Evolutionary conservation across 1,140 invertebrate genomes (phyloP).

Genomic region (Apolygus lucorum): DNA sequence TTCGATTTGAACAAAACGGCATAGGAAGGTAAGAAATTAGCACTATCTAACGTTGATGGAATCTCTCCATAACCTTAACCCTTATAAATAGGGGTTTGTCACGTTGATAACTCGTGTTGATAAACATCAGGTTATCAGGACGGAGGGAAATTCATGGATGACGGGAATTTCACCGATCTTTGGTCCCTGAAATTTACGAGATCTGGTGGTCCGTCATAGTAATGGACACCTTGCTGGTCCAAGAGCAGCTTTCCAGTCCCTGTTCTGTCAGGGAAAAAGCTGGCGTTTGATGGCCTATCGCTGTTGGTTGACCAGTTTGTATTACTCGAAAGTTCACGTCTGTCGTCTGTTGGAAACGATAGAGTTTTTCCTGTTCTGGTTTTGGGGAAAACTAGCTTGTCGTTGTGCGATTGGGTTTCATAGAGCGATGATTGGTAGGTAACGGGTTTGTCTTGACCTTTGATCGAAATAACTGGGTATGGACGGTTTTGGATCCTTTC

Average conservation of each 20-base stretch:
- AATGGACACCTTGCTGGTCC: constrained; percentile 30
- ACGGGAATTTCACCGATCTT: constrained; percentile 23
- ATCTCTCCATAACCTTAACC: too few species aligned
- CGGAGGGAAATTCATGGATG: constrained; percentile 17
- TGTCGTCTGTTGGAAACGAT: constrained; percentile 20
- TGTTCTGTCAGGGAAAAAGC: constrained; percentile 35
- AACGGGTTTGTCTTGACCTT: not conserved
- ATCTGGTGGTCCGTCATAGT: constrained; percentile 17
- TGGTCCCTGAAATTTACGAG: constrained; percentile 26
- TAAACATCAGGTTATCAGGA: not conserved
- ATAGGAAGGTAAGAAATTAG: too few species aligned
- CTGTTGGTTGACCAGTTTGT: not conserved
- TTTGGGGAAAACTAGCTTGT: constrained; percentile 16
- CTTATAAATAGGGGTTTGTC: too few species aligned
- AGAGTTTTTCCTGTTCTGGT: constrained; percentile 27
- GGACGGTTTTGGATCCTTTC: constrained; percentile 24
- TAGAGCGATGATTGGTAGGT: not conserved
- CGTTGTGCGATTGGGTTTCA: not conserved
- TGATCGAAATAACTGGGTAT: not conserved
- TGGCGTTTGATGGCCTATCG: not conserved
- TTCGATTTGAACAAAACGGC: too few species aligned
- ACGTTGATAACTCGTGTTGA: too few species aligned
- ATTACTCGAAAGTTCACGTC: not conserved
- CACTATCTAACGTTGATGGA: too few species aligned
- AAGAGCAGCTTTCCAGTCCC: constrained; percentile 34